These are phyloP conservation scores for Phainopepla nitens DNA, from an alignment of 2,113 vertebrate species.

Conservation along the genomic window DNA sequence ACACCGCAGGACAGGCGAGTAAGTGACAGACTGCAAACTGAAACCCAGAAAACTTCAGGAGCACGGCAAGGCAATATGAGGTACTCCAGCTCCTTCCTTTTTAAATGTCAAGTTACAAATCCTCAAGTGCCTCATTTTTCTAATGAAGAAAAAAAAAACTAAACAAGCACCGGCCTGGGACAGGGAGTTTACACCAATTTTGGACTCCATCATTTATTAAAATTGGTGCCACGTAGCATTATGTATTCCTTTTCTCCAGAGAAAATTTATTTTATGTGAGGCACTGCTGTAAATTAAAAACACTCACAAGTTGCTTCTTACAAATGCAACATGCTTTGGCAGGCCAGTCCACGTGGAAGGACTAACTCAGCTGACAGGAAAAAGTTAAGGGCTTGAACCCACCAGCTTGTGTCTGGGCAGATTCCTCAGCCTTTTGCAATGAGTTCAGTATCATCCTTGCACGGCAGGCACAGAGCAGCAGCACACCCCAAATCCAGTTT, in stretches of 20 bases:
- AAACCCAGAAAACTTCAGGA: background rate
- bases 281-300: background rate
- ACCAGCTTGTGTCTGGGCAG: rapidly evolving
- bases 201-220: background rate
- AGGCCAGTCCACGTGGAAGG: background rate
- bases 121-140: background rate
- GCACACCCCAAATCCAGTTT: background rate
- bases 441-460: background rate
- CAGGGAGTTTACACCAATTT: background rate
- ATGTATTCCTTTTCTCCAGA: background rate
- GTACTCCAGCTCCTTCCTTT: background rate
- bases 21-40: background rate
- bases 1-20: background rate
- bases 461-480: background rate
- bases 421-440: background rate
- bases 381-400: background rate
- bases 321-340: background rate
- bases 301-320: background rate
- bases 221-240: background rate
- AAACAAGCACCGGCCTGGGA: background rate
- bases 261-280: background rate
- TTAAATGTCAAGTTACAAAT: background rate
- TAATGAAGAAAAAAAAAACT: background rate
- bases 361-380: background rate
- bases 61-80: background rate